phyloP scores from a whole-genome alignment of 1,140 invertebrate genomes.

The Gonioctena quinquepunctata region DNA sequence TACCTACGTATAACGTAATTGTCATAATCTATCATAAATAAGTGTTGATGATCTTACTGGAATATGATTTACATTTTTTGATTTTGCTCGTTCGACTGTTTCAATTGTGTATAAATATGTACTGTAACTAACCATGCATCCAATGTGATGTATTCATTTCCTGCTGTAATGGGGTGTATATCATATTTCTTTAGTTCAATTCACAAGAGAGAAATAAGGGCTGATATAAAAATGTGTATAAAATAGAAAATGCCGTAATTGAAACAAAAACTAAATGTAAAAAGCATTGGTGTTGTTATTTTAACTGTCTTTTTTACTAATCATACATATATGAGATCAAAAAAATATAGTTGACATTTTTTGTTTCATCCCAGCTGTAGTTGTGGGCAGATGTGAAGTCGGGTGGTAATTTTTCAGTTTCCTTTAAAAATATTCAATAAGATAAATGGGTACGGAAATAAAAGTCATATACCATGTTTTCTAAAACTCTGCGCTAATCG shows the following conservation, averaged over 20 bases:
- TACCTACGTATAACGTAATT: conserved; percentile 36
- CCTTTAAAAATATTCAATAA: no score
- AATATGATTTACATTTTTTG: conserved; percentile 34
- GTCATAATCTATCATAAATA: conserved; percentile 8
- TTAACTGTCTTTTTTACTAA: conserved; percentile 32
- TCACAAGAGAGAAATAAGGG: conserved; percentile 49
- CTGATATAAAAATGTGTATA: conserved; percentile 45
- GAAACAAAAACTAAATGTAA: conserved; percentile 28
- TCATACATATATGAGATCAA: not conserved
- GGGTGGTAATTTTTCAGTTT: no score
- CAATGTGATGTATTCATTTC: not conserved
- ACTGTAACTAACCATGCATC: conserved; percentile 1
- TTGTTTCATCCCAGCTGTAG: not conserved
- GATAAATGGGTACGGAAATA: no score
- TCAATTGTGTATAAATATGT: conserved; percentile 10
- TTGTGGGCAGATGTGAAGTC: no score
- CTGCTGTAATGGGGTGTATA: conserved; percentile 26
- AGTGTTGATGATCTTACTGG: conserved; percentile 27
- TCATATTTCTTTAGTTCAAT: conserved; percentile 42
- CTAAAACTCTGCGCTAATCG: no score
- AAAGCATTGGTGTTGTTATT: conserved; percentile 25
- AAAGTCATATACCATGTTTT: no score
- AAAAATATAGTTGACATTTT: not conserved
- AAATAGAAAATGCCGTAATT: conserved; percentile 30
- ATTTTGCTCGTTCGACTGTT: not conserved